A percentile compares a stretch with the other conserved stretches of the same genome.
Evolutionary conservation across 2,113 vertebrate genomes (phyloP).

Genomic region (Petrocephalus zakoni): DNA sequence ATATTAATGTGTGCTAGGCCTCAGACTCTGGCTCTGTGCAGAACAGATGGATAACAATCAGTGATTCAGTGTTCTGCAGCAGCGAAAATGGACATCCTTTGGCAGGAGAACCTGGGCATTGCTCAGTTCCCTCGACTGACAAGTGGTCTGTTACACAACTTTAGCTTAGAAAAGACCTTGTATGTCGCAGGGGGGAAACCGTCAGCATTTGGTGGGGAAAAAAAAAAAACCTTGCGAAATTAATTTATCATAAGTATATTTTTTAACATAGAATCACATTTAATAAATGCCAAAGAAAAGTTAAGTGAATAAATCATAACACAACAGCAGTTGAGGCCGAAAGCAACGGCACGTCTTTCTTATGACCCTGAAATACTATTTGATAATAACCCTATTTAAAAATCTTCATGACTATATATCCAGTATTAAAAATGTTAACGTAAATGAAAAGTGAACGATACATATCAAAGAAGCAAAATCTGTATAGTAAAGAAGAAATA

Average conservation of each 20-base stretch:
- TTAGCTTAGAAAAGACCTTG: not conserved
- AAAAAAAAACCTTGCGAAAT: not conserved
- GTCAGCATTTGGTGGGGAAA: not conserved
- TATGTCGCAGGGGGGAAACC: not conserved
- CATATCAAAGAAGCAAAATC: not conserved
- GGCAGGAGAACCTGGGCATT: constrained; percentile 43
- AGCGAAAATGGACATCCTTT: constrained; percentile 51
- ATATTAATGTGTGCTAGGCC: not conserved
- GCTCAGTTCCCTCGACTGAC: constrained; percentile 33
- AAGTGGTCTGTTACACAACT: not conserved
- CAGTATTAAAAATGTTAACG: not conserved
- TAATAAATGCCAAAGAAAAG: not conserved
- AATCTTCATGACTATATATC: not conserved
- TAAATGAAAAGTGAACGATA: not conserved
- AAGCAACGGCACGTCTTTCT: not conserved
- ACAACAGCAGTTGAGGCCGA: not conserved
- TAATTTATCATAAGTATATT: not conserved
- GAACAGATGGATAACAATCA: constrained; percentile 61
- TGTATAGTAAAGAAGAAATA: not conserved
- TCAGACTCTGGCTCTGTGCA: constrained; percentile 22
- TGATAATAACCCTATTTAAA: not conserved
- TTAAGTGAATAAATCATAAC: not conserved
- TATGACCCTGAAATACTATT: not conserved
- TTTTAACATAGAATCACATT: not conserved
- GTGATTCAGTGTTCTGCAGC: constrained; percentile 48